Evolutionary conservation across 2,113 vertebrate genomes (phyloP), one percentile per base, ranked within the genome.

Genomic region (Danionella cerebrum): DNA sequence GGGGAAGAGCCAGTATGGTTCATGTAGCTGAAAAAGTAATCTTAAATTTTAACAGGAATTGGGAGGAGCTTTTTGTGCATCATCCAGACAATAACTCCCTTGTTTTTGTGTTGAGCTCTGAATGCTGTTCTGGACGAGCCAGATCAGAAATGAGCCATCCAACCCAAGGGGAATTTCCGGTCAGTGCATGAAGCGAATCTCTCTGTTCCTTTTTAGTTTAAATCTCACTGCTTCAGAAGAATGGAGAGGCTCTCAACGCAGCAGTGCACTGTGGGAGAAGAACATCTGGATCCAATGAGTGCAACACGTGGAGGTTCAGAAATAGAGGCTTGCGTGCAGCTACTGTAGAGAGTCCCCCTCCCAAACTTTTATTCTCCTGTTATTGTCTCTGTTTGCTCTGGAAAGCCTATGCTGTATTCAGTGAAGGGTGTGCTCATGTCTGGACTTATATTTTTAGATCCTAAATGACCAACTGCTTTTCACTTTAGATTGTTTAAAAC

Each of bases 261-360:
- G n/a, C n/a, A n/a, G n/a, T n/a, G n/a, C n/a, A 9, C n/a, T 10
- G 6, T 38, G 6, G 14, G 16, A 39, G 27, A 25, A 21, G 19
- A 27, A 62, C 62, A 70, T 74, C 67, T 74, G 72, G 27, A 65
- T 66, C 58, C 33, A 38, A 74, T 74, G 22, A 31, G 2, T n/a
- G 33, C 8, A 29, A 18, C 19, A 24, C 39, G 33, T 33, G 16
- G 35, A 53, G 16, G 60, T 45, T 7, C 21, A 27, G 14, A 21
- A 58, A 38, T 21, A 19, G 21, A 52, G 38, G 38, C 35, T n/a
- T n/a, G n/a, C n/a, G 44, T 33, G 35, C 60, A 12, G 67, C 72
- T 67, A 53, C 67, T 60, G 72, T 55, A 45, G 27, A 44, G 3
- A 21, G 18, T 36, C 29, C 54, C 16, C 38, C 13, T 36, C 36